A percentile compares a stretch with the other conserved stretches of the same genome.
Evolutionary conservation across 2,888 invertebrate genomes (phyloP).

Genomic region (Heliconius ethilla): DNA sequence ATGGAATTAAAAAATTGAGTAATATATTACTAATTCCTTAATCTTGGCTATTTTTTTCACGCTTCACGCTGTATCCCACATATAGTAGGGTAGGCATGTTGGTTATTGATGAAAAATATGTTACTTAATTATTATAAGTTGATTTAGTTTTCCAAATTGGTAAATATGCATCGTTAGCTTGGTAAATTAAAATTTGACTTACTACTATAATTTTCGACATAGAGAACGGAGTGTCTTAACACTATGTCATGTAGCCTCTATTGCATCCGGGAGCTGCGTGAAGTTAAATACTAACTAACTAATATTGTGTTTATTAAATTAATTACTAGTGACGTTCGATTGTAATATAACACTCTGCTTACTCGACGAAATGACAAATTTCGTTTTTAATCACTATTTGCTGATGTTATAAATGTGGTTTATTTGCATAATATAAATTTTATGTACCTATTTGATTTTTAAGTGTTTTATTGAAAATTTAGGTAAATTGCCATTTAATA

Average conservation of each 20-base stretch:
- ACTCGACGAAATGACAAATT: neutral
- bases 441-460: neutral
- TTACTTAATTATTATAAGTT: neutral
- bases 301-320: neutral
- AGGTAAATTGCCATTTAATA: neutral
- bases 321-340: neutral
- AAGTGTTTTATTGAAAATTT: neutral
- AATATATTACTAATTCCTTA: neutral
- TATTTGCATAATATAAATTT: neutral
- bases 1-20: slow-evolving; percentile 31
- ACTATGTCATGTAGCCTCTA: too few relatives aligned
- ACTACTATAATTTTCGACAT: too few relatives aligned
- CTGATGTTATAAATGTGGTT: neutral
- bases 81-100: neutral
- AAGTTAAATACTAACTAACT: neutral
- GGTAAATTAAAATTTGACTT: too few relatives aligned
- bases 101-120: neutral
- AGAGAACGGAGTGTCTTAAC: too few relatives aligned
- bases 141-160: neutral
- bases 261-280: too few relatives aligned
- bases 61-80: too few relatives aligned
- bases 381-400: neutral
- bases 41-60: neutral
- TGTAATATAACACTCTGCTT: neutral
- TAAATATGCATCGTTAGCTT: neutral